These are phyloP conservation scores for Thaleichthys pacificus DNA, from an alignment of 2,797 vertebrate genomes.

Conservation along the genomic window DNA sequence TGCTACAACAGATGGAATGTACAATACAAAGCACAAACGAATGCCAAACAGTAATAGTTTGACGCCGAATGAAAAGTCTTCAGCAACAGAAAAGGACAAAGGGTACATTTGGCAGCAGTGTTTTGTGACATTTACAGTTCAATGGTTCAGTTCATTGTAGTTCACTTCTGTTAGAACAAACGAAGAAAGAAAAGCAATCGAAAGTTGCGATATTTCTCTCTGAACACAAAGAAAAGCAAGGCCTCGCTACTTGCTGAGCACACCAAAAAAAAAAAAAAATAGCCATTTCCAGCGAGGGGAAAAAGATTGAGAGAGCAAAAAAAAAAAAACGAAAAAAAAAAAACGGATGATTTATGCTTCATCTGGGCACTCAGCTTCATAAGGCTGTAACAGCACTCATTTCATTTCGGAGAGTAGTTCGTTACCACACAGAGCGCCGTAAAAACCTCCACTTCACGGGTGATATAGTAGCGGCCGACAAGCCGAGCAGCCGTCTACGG, in stretches of 20 bases:
- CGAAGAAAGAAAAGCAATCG: not conserved
- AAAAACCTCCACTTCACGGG: conserved; percentile 42
- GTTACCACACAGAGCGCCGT: conserved; percentile 46
- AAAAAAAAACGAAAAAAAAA: conserved; percentile 27
- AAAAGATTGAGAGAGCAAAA: conserved; percentile 47
- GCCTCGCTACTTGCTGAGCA: conserved; percentile 41
- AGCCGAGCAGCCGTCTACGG: conserved; percentile 16
- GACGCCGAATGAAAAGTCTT: too few species aligned
- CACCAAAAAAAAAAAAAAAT: conserved; percentile 41
- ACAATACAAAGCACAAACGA: too few species aligned
- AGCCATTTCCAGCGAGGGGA: conserved; percentile 31
- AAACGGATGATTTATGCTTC: conserved; percentile 58
- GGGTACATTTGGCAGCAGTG: too few species aligned
- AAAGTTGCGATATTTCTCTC: conserved; percentile 34
- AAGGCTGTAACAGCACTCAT: conserved; percentile 59
- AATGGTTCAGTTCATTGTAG: too few species aligned
- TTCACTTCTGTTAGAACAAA: too few species aligned
- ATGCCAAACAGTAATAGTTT: too few species aligned
- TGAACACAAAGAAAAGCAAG: conserved; percentile 9
- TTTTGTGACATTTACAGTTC: too few species aligned
- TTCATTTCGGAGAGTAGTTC: conserved; percentile 69
- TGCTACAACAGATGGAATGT: too few species aligned
- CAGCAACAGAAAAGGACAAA: too few species aligned
- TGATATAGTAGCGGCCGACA: conserved; percentile 47
- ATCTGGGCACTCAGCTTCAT: conserved; percentile 60